Conservation (phyloP, 2,888 invertebrate genomes). For the Tromatobia lineatoria region DNA sequence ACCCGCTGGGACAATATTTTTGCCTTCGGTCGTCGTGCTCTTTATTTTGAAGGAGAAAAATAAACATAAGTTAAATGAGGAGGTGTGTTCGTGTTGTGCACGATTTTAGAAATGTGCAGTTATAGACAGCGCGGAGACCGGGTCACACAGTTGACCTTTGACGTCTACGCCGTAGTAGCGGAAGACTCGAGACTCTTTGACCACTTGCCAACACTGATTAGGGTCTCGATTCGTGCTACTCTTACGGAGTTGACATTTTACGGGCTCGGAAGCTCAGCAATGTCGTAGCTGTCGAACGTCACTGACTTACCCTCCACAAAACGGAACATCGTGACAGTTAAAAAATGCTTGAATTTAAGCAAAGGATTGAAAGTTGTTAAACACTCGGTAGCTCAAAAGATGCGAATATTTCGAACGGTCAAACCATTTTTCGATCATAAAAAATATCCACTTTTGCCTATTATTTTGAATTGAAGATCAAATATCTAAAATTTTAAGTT, state of each 20-base stretch:
- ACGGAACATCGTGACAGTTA: neutral
- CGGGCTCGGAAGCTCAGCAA: conserved; percentile 37
- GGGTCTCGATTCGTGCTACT: conserved; percentile 53
- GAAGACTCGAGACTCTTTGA: conserved; percentile 63
- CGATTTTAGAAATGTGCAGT: conserved; percentile 37
- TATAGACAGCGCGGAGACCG: conserved; percentile 46
- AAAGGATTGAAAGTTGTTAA: neutral
- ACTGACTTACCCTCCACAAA: neutral
- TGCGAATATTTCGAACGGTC: too few relatives aligned
- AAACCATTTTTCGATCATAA: too few relatives aligned
- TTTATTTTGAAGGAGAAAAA: neutral
- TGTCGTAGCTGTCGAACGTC: conserved; percentile 32
- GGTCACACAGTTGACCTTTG: conserved; percentile 65
- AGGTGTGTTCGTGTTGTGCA: neutral
- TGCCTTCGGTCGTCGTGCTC: too few relatives aligned
- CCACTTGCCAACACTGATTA: conserved; percentile 67
- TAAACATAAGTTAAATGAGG: neutral
- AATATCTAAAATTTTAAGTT: too few relatives aligned
- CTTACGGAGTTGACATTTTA: conserved; percentile 50
- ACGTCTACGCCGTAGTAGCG: conserved; percentile 60
- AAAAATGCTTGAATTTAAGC: neutral
- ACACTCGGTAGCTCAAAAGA: too few relatives aligned
- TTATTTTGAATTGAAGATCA: too few relatives aligned
- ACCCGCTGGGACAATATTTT: too few relatives aligned
- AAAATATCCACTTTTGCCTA: too few relatives aligned